Evolutionary conservation across 2,888 invertebrate genomes (phyloP).

Genomic region (Eueremaeus valkanovi): DNA sequence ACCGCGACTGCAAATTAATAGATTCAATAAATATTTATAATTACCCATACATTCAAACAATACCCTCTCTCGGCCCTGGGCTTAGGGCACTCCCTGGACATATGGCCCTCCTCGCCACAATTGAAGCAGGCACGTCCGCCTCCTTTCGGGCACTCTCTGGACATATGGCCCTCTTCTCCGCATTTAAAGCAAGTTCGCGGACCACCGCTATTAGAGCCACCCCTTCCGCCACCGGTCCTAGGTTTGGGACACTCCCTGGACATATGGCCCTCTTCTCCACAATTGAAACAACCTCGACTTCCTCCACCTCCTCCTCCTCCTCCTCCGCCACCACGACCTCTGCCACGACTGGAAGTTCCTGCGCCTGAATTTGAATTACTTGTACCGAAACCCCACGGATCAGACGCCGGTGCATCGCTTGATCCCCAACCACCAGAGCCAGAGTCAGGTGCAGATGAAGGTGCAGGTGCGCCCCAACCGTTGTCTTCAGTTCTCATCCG

Average conservation of each 20-base stretch:
- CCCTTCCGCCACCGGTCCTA: not conserved
- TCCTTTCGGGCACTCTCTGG: conserved; percentile 6
- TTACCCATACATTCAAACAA: too few relatives aligned
- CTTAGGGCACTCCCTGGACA: conserved; percentile 15
- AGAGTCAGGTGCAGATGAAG: not conserved
- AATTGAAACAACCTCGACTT: not conserved
- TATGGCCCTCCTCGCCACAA: conserved; percentile 13
- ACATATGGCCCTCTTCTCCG: conserved; percentile 20
- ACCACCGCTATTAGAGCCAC: not conserved
- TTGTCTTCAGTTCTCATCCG: conserved; percentile 10
- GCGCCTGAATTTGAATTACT: not conserved
- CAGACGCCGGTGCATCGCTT: not conserved
- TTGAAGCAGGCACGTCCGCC: conserved; percentile 22
- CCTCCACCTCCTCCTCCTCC: conserved; percentile 1
- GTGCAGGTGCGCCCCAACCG: not conserved
- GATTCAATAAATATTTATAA: not conserved
- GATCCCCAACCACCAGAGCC: not conserved
- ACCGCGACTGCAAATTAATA: not conserved
- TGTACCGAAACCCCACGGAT: too few relatives aligned
- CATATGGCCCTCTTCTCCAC: conserved; percentile 14
- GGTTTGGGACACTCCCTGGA: conserved; percentile 8
- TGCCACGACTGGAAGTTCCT: too few relatives aligned
- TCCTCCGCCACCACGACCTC: not conserved
- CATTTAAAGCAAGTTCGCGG: not conserved
- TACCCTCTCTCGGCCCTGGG: not conserved